Conservation (phyloP, 1,140 invertebrate species). For the Sarcophaga bullata region DNA sequence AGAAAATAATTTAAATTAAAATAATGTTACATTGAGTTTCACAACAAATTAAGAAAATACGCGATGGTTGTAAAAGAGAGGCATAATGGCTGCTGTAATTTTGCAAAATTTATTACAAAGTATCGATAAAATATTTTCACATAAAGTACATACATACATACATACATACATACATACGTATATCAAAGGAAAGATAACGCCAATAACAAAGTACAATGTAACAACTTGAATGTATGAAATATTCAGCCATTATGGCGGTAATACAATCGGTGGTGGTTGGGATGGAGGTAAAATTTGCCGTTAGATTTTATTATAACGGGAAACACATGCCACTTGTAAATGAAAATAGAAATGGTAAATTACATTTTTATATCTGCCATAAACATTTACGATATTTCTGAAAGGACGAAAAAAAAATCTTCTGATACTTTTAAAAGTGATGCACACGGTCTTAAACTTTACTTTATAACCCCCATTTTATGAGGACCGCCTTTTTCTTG, state of each 20-base stretch:
- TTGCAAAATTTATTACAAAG: no score
- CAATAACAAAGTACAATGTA: no score
- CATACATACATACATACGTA: no score
- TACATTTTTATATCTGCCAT: constrained; percentile 55
- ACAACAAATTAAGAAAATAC: no score
- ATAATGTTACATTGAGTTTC: no score
- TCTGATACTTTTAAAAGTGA: constrained; percentile 16
- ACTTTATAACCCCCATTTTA: background rate
- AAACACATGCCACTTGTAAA: constrained; percentile 60
- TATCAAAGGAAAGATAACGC: no score
- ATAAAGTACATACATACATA: no score
- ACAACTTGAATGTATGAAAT: background rate
- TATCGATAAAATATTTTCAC: no score
- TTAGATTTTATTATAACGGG: constrained; percentile 1
- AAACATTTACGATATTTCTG: constrained; percentile 64
- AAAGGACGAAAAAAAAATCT: constrained; percentile 52
- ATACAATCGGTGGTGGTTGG: constrained; percentile 16
- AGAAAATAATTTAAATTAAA: no score
- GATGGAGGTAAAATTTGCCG: background rate
- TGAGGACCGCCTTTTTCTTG: constrained; percentile 18
- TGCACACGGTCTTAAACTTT: background rate
- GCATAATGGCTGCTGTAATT: no score
- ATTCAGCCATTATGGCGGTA: background rate
- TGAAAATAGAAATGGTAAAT: constrained; percentile 64
- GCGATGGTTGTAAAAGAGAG: no score